These are phyloP conservation scores for Drosophila kanapiae DNA, from an alignment of 1,140 invertebrate genomes.

Conservation along the genomic window DNA sequence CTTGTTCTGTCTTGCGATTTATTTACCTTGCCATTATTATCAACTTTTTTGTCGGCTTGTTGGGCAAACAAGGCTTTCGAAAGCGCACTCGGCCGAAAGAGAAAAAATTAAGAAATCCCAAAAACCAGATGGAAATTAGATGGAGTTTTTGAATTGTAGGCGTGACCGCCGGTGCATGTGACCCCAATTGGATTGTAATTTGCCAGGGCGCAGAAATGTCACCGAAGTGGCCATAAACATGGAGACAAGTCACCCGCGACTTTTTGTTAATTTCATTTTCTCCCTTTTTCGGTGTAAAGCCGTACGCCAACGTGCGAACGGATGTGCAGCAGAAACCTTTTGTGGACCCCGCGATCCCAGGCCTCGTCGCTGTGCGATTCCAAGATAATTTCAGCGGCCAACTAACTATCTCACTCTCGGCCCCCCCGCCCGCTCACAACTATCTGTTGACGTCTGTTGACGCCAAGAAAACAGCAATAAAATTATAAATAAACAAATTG, in stretches of 20 bases:
- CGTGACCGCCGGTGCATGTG: slow-evolving; percentile 76
- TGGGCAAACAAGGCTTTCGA: slow-evolving; percentile 65
- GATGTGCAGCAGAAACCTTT: slow-evolving; percentile 68
- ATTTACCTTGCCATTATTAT: slow-evolving; percentile 77
- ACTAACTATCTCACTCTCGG: slow-evolving; percentile 24
- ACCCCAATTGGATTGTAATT: slow-evolving; percentile 77
- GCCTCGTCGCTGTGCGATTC: slow-evolving; percentile 25
- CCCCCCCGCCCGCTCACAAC: not conserved
- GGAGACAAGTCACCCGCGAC: slow-evolving; percentile 23
- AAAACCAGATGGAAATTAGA: slow-evolving; percentile 48
- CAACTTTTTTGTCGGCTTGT: slow-evolving; percentile 58
- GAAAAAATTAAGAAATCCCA: slow-evolving; percentile 53
- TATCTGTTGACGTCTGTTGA: slow-evolving; percentile 35
- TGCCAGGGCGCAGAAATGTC: slow-evolving; percentile 60
- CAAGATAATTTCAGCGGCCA: slow-evolving; percentile 58
- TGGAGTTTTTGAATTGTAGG: slow-evolving; percentile 47
- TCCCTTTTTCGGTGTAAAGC: not conserved
- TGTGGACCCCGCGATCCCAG: slow-evolving; percentile 15
- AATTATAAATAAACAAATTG: slow-evolving; percentile 66
- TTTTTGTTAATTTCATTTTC: slow-evolving; percentile 19
- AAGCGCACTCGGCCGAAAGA: slow-evolving; percentile 44
- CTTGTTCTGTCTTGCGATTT: slow-evolving; percentile 52
- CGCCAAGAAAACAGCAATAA: slow-evolving; percentile 71
- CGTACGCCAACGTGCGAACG: slow-evolving; percentile 71
- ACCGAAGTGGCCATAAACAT: slow-evolving; percentile 50